A percentile compares a stretch with the other conserved stretches of the same genome.
Evolutionary conservation across 2,888 invertebrate species (phyloP).

Genomic region (Cistogaster globosa): DNA sequence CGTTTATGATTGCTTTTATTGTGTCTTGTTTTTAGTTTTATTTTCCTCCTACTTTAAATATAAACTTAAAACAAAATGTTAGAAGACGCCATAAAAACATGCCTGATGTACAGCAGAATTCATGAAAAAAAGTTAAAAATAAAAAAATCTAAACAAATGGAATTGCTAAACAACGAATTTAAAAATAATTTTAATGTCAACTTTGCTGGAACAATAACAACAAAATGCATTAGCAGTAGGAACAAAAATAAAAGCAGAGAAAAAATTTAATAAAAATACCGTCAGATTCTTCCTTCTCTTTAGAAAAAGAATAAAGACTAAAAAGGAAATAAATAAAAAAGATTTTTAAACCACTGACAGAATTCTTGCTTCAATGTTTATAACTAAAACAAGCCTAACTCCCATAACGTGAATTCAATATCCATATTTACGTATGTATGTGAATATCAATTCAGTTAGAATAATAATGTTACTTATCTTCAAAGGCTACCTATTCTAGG

Average conservation of each 20-base stretch:
- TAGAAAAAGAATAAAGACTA: background rate
- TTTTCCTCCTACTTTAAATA: background rate
- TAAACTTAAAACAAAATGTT: too few relatives aligned
- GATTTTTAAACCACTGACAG: conserved; percentile 2
- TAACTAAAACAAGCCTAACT: too few relatives aligned
- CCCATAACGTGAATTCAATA: too few relatives aligned
- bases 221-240: background rate
- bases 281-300: conserved; percentile 42
- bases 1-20: too few relatives aligned
- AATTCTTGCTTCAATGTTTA: too few relatives aligned
- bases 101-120: conserved; percentile 35
- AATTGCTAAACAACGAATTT: conserved; percentile 46
- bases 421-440: too few relatives aligned
- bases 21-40: too few relatives aligned
- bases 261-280: conserved; percentile 21
- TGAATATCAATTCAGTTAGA: too few relatives aligned
- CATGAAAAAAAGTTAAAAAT: conserved; percentile 37
- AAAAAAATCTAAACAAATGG: conserved; percentile 48
- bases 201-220: conserved; percentile 59
- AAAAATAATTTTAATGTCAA: conserved; percentile 44
- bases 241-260: background rate
- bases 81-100: too few relatives aligned
- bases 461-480: too few relatives aligned
- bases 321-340: conserved; percentile 9
- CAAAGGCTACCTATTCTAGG: too few relatives aligned